These are phyloP conservation scores for Pseudopleuronectes americanus DNA, from an alignment of 2,797 vertebrate species.

Conservation along the genomic window DNA sequence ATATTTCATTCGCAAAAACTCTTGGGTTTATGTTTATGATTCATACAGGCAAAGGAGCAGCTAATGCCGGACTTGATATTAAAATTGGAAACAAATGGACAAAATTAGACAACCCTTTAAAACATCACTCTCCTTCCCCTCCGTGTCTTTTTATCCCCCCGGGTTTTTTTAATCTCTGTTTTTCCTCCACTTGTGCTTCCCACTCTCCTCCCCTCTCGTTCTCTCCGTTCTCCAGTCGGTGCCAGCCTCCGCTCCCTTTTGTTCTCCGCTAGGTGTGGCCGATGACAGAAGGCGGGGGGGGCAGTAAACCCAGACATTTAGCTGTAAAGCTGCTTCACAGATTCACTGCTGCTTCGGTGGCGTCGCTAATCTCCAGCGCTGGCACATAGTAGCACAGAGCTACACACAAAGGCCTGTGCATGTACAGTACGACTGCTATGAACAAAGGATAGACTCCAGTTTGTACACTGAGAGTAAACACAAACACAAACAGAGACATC, in stretches of 20 bases:
- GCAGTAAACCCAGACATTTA: constrained; percentile 54
- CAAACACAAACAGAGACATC: constrained; percentile 11
- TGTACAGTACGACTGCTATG: background rate
- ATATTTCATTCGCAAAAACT: too few species aligned
- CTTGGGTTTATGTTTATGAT: too few species aligned
- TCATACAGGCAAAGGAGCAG: too few species aligned
- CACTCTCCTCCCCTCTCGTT: constrained; percentile 42
- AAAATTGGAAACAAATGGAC: too few species aligned
- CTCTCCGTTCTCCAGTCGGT: constrained; percentile 48
- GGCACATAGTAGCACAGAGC: constrained; percentile 69
- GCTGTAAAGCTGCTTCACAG: constrained; percentile 43
- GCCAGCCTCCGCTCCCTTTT: constrained; percentile 71
- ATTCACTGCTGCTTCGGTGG: constrained; percentile 53
- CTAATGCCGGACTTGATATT: too few species aligned
- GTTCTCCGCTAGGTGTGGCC: constrained; percentile 72
- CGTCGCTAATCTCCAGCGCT: constrained; percentile 59
- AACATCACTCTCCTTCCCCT: constrained; percentile 34
- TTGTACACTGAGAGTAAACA: constrained; percentile 25
- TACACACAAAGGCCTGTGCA: constrained; percentile 4
- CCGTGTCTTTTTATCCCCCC: constrained; percentile 30
- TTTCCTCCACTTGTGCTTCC: constrained; percentile 44
- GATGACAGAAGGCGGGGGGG: constrained; percentile 65
- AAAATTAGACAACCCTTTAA: constrained; percentile 25
- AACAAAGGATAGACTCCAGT: constrained; percentile 39
- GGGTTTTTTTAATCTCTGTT: constrained; percentile 46